Evolutionary conservation across 2,888 invertebrate species (phyloP).

Genomic region (Eupithecia subumbrata): DNA sequence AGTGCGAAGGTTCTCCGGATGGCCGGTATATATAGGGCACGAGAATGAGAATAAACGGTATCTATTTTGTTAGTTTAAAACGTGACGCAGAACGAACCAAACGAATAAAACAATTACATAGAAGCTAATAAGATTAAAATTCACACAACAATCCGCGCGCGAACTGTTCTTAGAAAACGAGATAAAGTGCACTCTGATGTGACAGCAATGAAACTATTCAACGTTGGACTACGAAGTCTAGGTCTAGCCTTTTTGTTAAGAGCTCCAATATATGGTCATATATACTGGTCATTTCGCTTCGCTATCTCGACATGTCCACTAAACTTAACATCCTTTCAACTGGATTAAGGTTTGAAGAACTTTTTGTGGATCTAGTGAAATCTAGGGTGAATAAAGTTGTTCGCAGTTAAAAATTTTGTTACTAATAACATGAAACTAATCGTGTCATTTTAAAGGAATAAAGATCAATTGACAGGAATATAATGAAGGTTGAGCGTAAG

Average conservation of each 20-base stretch:
- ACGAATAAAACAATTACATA: constrained; percentile 23
- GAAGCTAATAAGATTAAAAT: constrained; percentile 40
- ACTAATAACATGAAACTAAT: background rate
- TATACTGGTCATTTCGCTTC: constrained; percentile 41
- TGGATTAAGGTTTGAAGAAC: background rate
- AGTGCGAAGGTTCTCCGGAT: constrained; percentile 58
- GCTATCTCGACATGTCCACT: constrained; percentile 50
- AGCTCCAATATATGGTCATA: constrained; percentile 22
- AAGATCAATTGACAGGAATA: constrained; percentile 37
- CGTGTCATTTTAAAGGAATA: constrained; percentile 18
- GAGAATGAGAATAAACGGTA: background rate
- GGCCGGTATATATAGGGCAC: constrained; percentile 57
- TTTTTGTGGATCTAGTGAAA: background rate
- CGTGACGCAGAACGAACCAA: background rate
- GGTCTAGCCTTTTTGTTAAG: background rate
- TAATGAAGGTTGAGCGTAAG: constrained; percentile 68
- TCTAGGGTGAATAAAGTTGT: background rate
- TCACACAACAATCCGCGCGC: constrained; percentile 45
- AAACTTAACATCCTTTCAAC: constrained; percentile 36
- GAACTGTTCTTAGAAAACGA: constrained; percentile 59
- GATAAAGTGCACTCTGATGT: constrained; percentile 47
- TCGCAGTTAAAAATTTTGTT: background rate
- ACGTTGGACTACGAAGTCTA: constrained; percentile 39
- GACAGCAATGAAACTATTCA: constrained; percentile 46
- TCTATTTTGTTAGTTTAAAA: background rate